A percentile compares a stretch with the other conserved stretches of the same genome.
Evolutionary conservation across 2,888 invertebrate genomes (phyloP).

Genomic region (Lepidochitona cinerea): DNA sequence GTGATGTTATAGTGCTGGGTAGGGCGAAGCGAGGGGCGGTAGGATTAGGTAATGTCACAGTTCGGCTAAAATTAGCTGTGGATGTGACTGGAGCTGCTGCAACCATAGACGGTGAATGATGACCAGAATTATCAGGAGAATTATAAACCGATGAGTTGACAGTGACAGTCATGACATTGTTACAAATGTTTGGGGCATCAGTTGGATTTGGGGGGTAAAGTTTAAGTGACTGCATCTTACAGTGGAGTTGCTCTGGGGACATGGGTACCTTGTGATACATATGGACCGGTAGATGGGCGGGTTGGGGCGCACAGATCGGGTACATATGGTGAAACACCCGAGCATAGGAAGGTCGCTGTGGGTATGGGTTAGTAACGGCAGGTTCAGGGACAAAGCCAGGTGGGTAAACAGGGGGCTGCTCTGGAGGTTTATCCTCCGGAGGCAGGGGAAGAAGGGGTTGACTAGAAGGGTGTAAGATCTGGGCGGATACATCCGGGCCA

Average conservation of each 20-base stretch:
- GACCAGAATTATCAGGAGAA: background rate
- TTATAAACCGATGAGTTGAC: background rate
- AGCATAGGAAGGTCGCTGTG: background rate
- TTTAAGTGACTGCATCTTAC: background rate
- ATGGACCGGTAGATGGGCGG: background rate
- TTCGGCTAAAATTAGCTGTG: background rate
- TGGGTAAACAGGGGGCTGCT: background rate
- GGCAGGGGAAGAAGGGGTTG: no score
- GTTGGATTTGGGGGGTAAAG: background rate
- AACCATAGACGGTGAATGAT: background rate
- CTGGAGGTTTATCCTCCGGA: no score
- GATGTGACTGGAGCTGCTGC: background rate
- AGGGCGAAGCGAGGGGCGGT: background rate
- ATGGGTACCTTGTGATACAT: background rate
- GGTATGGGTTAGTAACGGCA: background rate
- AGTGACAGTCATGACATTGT: background rate
- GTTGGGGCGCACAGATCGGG: background rate
- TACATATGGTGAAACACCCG: background rate
- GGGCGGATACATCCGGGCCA: no score
- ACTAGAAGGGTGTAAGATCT: no score
- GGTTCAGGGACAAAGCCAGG: background rate
- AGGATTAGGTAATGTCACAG: background rate
- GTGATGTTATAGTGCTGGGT: background rate
- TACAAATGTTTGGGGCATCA: background rate
- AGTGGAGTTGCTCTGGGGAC: background rate